Evolutionary conservation across 2,888 invertebrate genomes (phyloP).

Genomic region (Melieria crassipennis): DNA sequence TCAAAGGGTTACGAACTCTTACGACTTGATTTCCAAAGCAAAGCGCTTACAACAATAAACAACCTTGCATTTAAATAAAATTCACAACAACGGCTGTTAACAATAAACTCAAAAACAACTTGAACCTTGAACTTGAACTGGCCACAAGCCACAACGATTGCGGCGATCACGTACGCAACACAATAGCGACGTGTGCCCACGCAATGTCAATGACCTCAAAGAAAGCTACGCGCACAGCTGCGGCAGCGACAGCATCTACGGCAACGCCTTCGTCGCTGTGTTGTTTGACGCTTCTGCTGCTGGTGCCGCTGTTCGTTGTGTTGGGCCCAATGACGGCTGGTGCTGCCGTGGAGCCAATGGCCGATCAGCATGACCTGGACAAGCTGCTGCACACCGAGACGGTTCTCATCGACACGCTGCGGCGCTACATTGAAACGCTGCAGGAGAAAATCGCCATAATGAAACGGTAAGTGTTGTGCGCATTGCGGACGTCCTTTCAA

Average conservation of each 20-base stretch:
- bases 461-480: constrained; percentile 42
- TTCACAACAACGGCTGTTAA: not conserved
- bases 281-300: constrained; percentile 19
- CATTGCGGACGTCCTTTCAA: not conserved
- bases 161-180: not conserved
- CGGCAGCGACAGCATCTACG: no score
- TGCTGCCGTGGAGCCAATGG: not conserved
- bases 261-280: constrained; percentile 9
- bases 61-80: not conserved
- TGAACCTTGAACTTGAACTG: constrained; percentile 38
- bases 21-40: not conserved
- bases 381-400: constrained; percentile 52
- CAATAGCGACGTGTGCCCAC: no score
- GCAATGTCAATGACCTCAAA: constrained; percentile 45
- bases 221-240: constrained; percentile 12
- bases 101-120: not conserved
- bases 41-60: no score
- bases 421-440: constrained; percentile 51
- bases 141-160: not conserved
- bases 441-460: constrained; percentile 50
- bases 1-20: not conserved
- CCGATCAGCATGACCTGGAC: constrained; percentile 42
- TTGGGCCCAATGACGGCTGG: not conserved
- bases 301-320: constrained; percentile 17
- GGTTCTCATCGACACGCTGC: constrained; percentile 50